Evolutionary conservation across 2,113 vertebrate genomes (phyloP).

Genomic region (Myrmophylax atrothorax): DNA sequence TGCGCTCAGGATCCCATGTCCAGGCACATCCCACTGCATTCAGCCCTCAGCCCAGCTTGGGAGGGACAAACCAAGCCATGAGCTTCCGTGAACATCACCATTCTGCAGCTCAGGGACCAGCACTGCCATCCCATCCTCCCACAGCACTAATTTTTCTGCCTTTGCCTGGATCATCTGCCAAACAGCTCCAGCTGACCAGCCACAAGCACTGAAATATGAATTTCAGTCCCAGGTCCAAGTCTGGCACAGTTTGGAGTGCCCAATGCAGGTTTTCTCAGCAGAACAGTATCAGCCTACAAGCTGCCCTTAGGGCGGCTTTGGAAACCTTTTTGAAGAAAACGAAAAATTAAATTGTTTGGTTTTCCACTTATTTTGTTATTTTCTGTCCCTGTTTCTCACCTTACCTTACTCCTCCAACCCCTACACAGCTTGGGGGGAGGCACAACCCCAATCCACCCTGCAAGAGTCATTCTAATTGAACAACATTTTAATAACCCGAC

Average conservation of each 20-base stretch:
- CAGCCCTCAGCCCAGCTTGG: neutral
- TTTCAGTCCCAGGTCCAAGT: neutral
- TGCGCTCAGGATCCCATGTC: neutral
- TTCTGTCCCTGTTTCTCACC: neutral
- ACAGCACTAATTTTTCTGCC: neutral
- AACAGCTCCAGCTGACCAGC: neutral
- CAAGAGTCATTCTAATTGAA: neutral
- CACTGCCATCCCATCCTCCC: neutral
- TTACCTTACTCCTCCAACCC: neutral
- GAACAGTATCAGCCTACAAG: neutral
- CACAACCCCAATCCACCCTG: neutral
- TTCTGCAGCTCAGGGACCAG: neutral
- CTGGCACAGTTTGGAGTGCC: neutral
- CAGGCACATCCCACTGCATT: neutral
- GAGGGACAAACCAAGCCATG: neutral
- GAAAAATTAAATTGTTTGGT: neutral
- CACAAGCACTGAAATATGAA: neutral
- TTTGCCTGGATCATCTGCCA: neutral
- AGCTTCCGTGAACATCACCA: neutral
- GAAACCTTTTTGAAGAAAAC: neutral
- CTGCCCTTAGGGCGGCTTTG: neutral
- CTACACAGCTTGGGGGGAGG: fast-evolving
- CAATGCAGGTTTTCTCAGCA: neutral
- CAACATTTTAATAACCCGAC: constrained; percentile 2
- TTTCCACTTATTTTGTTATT: neutral